Conservation (phyloP, 92 coral and sea anemone genomes). For the Epizoanthus fatuus region DNA sequence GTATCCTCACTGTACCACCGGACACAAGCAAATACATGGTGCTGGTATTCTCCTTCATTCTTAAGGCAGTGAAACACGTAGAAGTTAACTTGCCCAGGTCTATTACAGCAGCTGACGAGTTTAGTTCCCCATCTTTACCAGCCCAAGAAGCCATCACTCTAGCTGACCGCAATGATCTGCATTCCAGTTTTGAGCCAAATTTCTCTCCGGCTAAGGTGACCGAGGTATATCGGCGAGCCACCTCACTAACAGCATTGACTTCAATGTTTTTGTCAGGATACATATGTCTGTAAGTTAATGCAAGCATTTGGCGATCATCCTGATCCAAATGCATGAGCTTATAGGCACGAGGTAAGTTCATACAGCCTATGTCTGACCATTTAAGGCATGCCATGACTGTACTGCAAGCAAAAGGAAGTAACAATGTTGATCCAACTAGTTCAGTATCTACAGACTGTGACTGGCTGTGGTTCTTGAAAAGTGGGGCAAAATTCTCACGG, state of each 20-base stretch:
- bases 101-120: conserved; percentile 36
- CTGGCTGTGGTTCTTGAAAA: not conserved
- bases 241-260: conserved; percentile 30
- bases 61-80: conserved; percentile 39
- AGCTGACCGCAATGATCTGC: conserved; percentile 56
- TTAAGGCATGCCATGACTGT: not conserved
- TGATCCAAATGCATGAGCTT: conserved; percentile 28
- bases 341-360: conserved; percentile 23
- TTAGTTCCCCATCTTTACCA: conserved; percentile 50
- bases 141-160: conserved; percentile 73
- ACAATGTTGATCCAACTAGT: too few relatives aligned
- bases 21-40: conserved; percentile 56
- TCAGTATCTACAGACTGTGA: too few relatives aligned
- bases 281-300: conserved; percentile 27
- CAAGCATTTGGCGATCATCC: conserved; percentile 59
- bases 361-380: conserved; percentile 1
- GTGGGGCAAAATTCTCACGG: conserved; percentile 18
- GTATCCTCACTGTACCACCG: conserved; percentile 56
- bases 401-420: too few relatives aligned
- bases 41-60: conserved; percentile 25
- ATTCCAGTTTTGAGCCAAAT: conserved; percentile 57
- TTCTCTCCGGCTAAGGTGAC: conserved; percentile 45
- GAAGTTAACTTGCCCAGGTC: conserved; percentile 57
- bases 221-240: conserved; percentile 25
- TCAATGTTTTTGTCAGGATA: conserved; percentile 45